A percentile compares a stretch with the other conserved stretches of the same genome.
Conservation (phyloP, 2,113 vertebrate species). For the Cryptomyrus ogoouensis region DNA sequence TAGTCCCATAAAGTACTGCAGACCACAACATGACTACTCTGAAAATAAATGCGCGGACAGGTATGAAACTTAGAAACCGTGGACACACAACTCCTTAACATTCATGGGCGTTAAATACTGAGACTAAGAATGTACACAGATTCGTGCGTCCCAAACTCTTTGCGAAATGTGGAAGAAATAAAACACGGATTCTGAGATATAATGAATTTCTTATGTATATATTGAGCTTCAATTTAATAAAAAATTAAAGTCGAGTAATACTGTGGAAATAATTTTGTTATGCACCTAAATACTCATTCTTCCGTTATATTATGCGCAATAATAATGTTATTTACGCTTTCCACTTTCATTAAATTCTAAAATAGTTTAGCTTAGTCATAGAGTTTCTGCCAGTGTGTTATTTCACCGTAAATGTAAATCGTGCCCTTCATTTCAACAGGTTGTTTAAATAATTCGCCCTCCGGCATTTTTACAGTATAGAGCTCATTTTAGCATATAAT, state of each 20-base stretch:
- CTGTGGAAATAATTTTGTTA: not conserved
- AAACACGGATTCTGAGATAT: not conserved
- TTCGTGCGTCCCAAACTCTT: not conserved
- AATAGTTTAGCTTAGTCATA: not conserved
- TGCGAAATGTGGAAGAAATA: not conserved
- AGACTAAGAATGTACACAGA: not conserved
- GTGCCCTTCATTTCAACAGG: not conserved
- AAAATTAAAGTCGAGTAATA: not conserved
- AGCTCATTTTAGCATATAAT: not conserved
- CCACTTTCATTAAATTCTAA: not conserved
- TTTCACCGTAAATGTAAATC: not conserved
- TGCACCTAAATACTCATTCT: not conserved
- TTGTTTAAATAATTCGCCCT: not conserved
- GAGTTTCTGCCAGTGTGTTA: not conserved
- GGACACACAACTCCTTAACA: not conserved
- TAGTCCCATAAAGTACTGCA: not conserved
- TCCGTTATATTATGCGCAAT: not conserved
- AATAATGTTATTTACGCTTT: not conserved
- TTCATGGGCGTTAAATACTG: not conserved
- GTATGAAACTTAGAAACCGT: not conserved
- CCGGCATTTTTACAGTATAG: not conserved
- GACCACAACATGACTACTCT: not conserved
- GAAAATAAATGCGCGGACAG: not conserved
- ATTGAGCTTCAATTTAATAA: not conserved
- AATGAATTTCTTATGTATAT: not conserved